These are phyloP conservation scores for Drosophila nasuta DNA, from an alignment of 1,140 invertebrate genomes.

Conservation along the genomic window DNA sequence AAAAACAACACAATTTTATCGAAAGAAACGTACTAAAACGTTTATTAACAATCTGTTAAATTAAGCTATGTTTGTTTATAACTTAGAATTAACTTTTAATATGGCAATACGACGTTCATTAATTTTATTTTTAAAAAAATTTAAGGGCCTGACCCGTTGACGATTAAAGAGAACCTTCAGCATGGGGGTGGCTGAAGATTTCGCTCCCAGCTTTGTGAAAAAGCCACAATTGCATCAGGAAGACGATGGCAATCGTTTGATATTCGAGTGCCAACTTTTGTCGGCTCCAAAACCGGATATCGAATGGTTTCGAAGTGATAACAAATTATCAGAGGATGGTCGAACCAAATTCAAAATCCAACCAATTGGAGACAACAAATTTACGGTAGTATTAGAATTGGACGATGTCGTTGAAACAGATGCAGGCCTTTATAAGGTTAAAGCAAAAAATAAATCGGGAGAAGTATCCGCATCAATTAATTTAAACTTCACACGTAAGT, in stretches of 20 bases:
- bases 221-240: conserved; percentile 98
- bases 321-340: conserved; percentile 91
- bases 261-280: conserved; percentile 97
- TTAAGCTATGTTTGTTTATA: too few relatives aligned
- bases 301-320: conserved; percentile 95
- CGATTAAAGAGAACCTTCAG: conserved; percentile 67
- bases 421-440: conserved; percentile 98
- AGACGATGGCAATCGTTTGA: conserved; percentile 97
- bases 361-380: conserved; percentile 93
- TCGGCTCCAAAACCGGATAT: conserved; percentile 95
- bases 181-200: conserved; percentile 90
- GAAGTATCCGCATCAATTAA: conserved; percentile 99
- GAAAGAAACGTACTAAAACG: too few relatives aligned
- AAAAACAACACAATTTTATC: too few relatives aligned
- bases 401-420: conserved; percentile 98
- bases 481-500: conserved; percentile 98
- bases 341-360: conserved; percentile 95
- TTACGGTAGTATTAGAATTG: conserved; percentile 95
- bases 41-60: too few relatives aligned
- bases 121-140: conserved; percentile 42
- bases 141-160: conserved; percentile 58
- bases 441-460: conserved; percentile 98
- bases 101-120: too few relatives aligned
- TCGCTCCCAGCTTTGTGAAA: conserved; percentile 98
- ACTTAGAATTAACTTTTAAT: too few relatives aligned